phyloP scores from a whole-genome alignment of 2,113 vertebrate species.

The Pelecanus crispus region DNA sequence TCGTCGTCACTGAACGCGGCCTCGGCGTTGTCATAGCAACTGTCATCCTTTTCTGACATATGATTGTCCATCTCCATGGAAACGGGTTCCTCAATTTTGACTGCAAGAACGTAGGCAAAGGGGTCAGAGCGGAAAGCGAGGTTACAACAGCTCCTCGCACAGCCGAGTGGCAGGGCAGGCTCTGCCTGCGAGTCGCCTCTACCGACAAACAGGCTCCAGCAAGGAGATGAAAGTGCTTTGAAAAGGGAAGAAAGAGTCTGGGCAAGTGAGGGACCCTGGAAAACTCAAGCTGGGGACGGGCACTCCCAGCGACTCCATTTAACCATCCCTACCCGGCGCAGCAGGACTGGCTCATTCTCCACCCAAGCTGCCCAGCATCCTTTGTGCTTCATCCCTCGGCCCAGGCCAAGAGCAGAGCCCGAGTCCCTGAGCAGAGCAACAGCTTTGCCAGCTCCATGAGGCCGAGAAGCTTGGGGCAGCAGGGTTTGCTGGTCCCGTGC shows the following conservation, averaged over 20 bases:
- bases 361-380: not conserved
- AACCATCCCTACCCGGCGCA: accelerated
- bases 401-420: not conserved
- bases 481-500: not conserved
- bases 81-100: slow-evolving; percentile 89
- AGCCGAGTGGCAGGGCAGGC: not conserved
- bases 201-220: accelerated
- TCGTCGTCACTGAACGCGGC: slow-evolving; percentile 94
- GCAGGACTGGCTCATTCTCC: not conserved
- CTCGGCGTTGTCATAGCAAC: slow-evolving; percentile 92
- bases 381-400: not conserved
- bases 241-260: no score
- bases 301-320: not conserved
- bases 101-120: slow-evolving; percentile 39
- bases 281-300: not conserved
- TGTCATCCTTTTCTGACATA: slow-evolving; percentile 90
- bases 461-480: not conserved
- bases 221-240: not conserved
- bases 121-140: not conserved
- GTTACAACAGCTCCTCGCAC: accelerated
- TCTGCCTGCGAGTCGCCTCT: not conserved
- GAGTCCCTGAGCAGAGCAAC: accelerated
- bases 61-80: slow-evolving; percentile 93
- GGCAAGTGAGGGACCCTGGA: not conserved
- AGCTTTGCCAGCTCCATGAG: not conserved